Evolutionary conservation across 2,888 invertebrate genomes (phyloP), one percentile per base, ranked within the genome.

Genomic region (Sinhomidia bicolor): DNA sequence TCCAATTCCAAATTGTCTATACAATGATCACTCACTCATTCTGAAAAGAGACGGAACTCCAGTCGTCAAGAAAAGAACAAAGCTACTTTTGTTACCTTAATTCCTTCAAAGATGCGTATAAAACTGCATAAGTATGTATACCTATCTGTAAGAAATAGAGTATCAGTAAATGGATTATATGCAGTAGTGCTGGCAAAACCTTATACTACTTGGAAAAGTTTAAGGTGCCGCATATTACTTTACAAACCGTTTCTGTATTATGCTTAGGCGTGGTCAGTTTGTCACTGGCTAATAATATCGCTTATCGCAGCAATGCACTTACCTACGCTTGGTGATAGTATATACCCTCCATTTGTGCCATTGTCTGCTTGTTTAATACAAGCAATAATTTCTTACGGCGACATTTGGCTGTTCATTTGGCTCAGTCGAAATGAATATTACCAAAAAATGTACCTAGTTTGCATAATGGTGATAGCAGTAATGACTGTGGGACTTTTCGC

Each of bases 181-280:
- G 23, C 36, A n/a, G 5, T 9, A 26, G n/a, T n/a, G n/a, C n/a
- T n/a, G n/a, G n/a, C n/a, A n/a, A n/a, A n/a, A n/a, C n/a, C n/a
- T n/a, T n/a, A n/a, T n/a, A n/a, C n/a, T n/a, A n/a, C n/a, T n/a
- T n/a, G n/a, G n/a, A n/a, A n/a, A n/a, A n/a, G n/a, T 82, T 65
- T 82, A 68, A 71, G 68, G 54, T 68, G 51, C 51, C 51, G 32
- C 29, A 41, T 44, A 36, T 12, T 5, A 41, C 80, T n/a, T 9
- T 54, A 23, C 36, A 81, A 20, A 10, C 79, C 23, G 47, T 74
- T 76, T 44, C 57, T 57, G 57, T 29, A 57, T 62, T 41, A 78
- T 78, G 57, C 17, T 86, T 82, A 81, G 87, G 81, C 81, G 82
- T 88, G 76, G 81, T 81, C 82, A 81, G 65, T 82, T 81, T 82